Base-by-base conservation (phyloP, 2,888 invertebrate species). In the Ochropleura plecta region DNA sequence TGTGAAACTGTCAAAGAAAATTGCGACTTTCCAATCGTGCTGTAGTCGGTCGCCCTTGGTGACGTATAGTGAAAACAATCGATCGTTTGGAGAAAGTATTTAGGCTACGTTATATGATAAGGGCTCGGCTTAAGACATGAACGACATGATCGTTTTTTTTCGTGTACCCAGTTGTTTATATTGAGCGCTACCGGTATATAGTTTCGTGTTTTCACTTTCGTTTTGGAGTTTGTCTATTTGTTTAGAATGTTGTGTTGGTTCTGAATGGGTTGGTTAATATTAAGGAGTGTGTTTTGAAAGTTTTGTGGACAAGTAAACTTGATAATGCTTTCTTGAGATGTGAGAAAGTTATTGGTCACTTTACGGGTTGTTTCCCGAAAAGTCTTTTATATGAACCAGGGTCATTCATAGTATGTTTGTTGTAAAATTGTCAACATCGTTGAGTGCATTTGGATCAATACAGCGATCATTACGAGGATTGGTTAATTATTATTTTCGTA, bases 81-180 rank as follows among this genome's bases (percentile, higher is more conserved):
- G 90, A 90, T 90, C 87, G 86, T 87, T 90, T 71, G 87, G 92
- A 89, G 93, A 94, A 94, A 94, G 94, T 86, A 84, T 84, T 88
- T 80, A 80, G 74, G 73, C 70, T 57, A 48, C 63, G 78, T 73
- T 70, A 73, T 81, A 63, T 40, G 63, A 79, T 82, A 79, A 79
- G 79, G 79, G 82, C 64, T 67, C 71, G 53, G 70, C 70, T 65
- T 63, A 73, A 68, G 66, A 75, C 40, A 64, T 46, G 20, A 10
- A 46, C 76, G 62, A 62, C 62, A 14, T 62, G 62, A 4, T 62
- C 2, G 44, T 77, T 76, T 73, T 83, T 76, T 81, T 69, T 64
- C 70, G 16, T 78, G 63, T 57, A 64, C 82, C 14, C 46, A 7
- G 65, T 30, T 76, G 82, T 72, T 76, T 66, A 81, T 84, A 70